phyloP scores from a whole-genome alignment of 2,113 vertebrate genomes.

The Urocolius indicus region DNA sequence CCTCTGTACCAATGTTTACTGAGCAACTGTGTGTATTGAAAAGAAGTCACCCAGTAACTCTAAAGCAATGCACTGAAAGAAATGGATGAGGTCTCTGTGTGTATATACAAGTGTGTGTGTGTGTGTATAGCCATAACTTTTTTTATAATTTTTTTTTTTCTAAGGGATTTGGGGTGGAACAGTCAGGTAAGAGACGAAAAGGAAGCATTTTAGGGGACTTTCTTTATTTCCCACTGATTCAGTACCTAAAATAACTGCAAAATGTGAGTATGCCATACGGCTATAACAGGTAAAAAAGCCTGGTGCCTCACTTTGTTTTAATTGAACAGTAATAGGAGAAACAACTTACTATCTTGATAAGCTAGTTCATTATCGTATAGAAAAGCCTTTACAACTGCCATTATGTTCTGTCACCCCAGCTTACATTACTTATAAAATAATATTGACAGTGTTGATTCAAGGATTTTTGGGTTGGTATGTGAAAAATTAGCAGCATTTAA shows the following conservation, averaged over 20 bases:
- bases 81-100: neutral
- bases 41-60: neutral
- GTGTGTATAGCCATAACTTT: neutral
- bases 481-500: neutral
- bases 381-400: neutral
- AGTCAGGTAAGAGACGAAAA: neutral
- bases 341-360: neutral
- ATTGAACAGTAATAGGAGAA: neutral
- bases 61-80: neutral
- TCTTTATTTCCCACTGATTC: neutral
- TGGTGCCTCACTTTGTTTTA: neutral
- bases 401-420: neutral
- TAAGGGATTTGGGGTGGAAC: neutral
- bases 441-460: rapidly evolving
- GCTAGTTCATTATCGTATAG: neutral
- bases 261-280: neutral
- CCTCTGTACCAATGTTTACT: neutral
- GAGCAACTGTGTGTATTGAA: neutral
- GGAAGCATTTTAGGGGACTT: neutral
- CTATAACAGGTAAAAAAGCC: neutral
- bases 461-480: neutral
- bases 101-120: neutral
- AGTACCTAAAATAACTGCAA: neutral
- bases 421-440: neutral
- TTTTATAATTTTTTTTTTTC: neutral